These are phyloP conservation scores for Enteromius mattozi DNA, from an alignment of 2,797 vertebrate genomes.

Conservation along the genomic window DNA sequence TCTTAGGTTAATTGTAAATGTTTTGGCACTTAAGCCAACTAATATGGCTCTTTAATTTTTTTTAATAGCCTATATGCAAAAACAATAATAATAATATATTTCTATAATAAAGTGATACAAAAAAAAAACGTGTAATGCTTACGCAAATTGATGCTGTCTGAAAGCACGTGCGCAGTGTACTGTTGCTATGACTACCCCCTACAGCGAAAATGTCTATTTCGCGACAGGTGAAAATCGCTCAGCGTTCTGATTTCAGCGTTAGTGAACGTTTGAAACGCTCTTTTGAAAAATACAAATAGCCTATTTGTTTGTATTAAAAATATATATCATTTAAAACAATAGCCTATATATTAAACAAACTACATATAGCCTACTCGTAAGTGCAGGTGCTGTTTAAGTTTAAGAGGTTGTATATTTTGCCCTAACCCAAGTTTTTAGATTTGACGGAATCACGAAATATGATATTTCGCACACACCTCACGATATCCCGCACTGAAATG, in stretches of 20 bases:
- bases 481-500: constrained; percentile 78
- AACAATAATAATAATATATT: too few relatives aligned
- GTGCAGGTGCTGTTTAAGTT: constrained; percentile 14
- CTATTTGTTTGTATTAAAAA: neutral
- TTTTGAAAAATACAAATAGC: neutral
- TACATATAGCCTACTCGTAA: constrained; percentile 38
- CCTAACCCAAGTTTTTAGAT: constrained; percentile 74
- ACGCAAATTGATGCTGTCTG: neutral
- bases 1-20: neutral
- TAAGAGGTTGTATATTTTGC: constrained; percentile 60
- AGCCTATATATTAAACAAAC: neutral
- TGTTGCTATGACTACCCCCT: constrained; percentile 8
- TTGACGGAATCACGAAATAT: constrained; percentile 77
- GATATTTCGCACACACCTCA: constrained; percentile 80
- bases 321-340: neutral
- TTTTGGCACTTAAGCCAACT: neutral
- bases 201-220: neutral
- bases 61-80: neutral
- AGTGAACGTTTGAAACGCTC: neutral
- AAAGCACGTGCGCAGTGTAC: neutral
- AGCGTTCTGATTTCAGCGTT: neutral
- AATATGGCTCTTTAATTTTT: neutral
- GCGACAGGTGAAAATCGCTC: constrained; percentile 1
- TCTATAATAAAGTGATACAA: neutral
- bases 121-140: neutral